Conservation (phyloP, 2,888 invertebrate genomes). For the Ectropis crepuscularia region DNA sequence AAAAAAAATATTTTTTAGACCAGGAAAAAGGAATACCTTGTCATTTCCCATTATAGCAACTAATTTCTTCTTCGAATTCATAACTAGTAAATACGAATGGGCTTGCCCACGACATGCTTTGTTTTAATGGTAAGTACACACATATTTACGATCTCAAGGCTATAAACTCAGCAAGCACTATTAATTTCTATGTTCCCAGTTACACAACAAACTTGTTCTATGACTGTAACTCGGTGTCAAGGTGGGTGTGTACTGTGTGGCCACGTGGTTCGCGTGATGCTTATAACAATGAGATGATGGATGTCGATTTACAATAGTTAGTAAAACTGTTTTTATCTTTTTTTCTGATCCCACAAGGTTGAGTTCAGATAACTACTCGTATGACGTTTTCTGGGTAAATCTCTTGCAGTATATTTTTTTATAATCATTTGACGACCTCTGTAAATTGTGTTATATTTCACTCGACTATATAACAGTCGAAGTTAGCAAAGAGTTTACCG, state of each 20-base stretch:
- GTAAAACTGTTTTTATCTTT: conserved; percentile 20
- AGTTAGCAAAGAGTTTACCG: too few relatives aligned
- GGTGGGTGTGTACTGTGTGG: conserved; percentile 23
- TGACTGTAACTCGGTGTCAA: conserved; percentile 24
- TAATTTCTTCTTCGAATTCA: too few relatives aligned
- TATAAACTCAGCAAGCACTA: conserved; percentile 8
- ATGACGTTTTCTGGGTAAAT: background rate
- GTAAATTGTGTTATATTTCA: too few relatives aligned
- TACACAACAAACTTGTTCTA: conserved; percentile 21
- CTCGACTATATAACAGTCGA: too few relatives aligned
- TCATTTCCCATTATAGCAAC: too few relatives aligned
- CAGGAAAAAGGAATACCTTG: too few relatives aligned
- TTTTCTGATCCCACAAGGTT: background rate
- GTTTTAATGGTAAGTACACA: too few relatives aligned
- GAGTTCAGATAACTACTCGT: background rate
- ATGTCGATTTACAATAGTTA: conserved; percentile 26
- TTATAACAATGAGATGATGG: conserved; percentile 10
- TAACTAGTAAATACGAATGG: background rate
- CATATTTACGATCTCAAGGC: conserved; percentile 5
- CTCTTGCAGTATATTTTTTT: too few relatives aligned
- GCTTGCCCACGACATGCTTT: background rate
- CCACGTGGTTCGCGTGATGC: conserved; percentile 30
- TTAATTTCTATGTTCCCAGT: conserved; percentile 1
- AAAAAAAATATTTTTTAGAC: too few relatives aligned
- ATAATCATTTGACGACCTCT: too few relatives aligned